phyloP scores from a whole-genome alignment of 2,888 invertebrate genomes.

The Megalurothrips usitatus region DNA sequence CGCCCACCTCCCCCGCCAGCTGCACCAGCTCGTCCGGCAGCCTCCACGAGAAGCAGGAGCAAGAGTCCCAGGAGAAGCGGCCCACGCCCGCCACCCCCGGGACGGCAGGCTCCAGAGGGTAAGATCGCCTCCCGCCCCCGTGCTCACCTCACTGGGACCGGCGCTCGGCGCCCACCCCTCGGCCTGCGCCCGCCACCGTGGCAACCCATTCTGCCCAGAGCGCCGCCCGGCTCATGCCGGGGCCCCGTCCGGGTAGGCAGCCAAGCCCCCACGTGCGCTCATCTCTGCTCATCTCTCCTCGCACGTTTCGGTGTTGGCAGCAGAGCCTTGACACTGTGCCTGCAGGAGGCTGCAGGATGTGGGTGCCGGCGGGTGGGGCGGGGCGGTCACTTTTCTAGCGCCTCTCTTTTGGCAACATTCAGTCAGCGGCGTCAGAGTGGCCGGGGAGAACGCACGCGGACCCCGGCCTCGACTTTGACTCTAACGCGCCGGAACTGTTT shows the following conservation, averaged over 20 bases:
- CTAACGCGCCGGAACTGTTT: no score
- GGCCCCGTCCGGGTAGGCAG: not conserved
- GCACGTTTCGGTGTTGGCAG: not conserved
- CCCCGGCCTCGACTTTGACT: not conserved
- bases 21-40: conserved; percentile 4
- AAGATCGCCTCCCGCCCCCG: no score
- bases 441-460: not conserved
- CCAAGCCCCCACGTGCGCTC: not conserved
- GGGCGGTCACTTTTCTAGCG: not conserved
- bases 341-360: not conserved
- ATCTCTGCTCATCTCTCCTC: not conserved
- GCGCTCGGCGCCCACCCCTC: not conserved
- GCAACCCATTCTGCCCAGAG: not conserved
- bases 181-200: not conserved
- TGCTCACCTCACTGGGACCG: not conserved
- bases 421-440: not conserved
- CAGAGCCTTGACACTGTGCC: conserved; percentile 2
- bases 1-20: conserved; percentile 21
- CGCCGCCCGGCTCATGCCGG: not conserved
- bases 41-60: conserved; percentile 35
- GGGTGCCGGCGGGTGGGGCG: not conserved
- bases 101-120: not conserved
- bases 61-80: conserved; percentile 34
- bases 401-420: not conserved
- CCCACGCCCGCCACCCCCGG: not conserved